Evolutionary conservation across 2,113 vertebrate genomes (phyloP), one percentile per base, ranked within the genome.

Genomic region (Anarhynchus alexandrinus): DNA sequence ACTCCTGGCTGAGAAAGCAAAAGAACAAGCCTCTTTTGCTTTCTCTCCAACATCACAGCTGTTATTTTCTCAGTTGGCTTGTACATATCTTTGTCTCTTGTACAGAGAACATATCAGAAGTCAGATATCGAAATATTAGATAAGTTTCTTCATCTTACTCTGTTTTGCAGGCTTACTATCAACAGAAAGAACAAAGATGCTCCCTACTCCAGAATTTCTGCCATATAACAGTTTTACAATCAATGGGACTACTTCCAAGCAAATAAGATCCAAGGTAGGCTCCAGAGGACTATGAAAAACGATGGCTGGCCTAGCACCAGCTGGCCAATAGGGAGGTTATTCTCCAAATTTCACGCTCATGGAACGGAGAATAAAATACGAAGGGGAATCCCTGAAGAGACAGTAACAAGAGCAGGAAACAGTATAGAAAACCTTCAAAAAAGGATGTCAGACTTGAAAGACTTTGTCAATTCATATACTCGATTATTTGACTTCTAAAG

Each of bases 261-360:
- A 87, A 91, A 5, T 43, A 38, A 91, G 89, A 89, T 82, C 78
- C 82, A 82, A 95, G 69, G 80, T 42, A 77, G 42, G 70, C 70
- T 94, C 81, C 58, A 91, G 86, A 87, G 81, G 32, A 61, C 89
- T 73, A 14, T 62, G 58, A 95, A 80, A 70, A 80, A 80, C 17
- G 52, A 85, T 66, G 40, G n/a, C 49, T 97, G 77, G 94, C 77
- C 51, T 36, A 77, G 57, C 58, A 84, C 55, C 95, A 97, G 89
- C 81, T 87, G 93, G 89, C 34, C 73, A 82, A 51, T 6, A 66
- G 54, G 29, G 55, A 90, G 45, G 18, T 79, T 94, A 62, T 58
- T 79, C 84, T 89, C 73, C 57, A 73, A 62, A 94, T 76, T 38
- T 64, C 78, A 81, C 3, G 2, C 20, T 85, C 27, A 45, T 29